A percentile compares a stretch with the other conserved stretches of the same genome.
Conservation (phyloP, 2,888 invertebrate species). For the Oscheius sp. region DNA sequence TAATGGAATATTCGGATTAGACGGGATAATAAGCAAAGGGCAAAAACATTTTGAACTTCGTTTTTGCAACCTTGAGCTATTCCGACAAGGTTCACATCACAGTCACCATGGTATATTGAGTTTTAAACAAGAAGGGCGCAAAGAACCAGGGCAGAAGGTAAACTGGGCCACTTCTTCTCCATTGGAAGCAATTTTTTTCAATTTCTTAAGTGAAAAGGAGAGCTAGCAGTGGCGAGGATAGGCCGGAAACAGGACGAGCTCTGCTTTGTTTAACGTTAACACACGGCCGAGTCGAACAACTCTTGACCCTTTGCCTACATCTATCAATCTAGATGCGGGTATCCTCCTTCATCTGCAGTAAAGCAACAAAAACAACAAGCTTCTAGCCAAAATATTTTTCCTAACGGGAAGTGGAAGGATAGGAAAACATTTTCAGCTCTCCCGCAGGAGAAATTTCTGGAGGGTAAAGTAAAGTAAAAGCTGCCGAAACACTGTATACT, state of each 20-base stretch:
- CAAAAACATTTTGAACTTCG: constrained; percentile 15
- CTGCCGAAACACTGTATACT: constrained; percentile 25
- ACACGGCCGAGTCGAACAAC: constrained; percentile 31
- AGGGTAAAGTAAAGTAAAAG: background rate
- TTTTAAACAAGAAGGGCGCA: background rate
- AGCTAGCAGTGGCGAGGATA: too few species aligned
- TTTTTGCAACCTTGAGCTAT: constrained; percentile 21
- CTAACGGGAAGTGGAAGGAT: too few species aligned
- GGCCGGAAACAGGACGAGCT: constrained; percentile 29
- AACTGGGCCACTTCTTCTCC: background rate
- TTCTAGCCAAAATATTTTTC: background rate
- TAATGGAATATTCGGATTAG: constrained; percentile 28
- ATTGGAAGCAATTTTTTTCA: background rate
- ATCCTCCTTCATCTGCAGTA: constrained; percentile 7
- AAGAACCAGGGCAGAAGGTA: background rate
- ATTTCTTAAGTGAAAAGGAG: background rate
- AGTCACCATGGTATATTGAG: background rate
- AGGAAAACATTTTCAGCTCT: background rate
- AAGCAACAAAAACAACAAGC: constrained; percentile 6
- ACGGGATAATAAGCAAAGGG: background rate
- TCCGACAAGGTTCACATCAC: constrained; percentile 5
- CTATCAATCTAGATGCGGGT: constrained; percentile 28
- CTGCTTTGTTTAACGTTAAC: constrained; percentile 34
- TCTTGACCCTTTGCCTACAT: constrained; percentile 31
- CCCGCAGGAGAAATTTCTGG: background rate